phyloP scores from a whole-genome alignment of 1,140 invertebrate genomes.

The Ceratosolen fusciceps region DNA sequence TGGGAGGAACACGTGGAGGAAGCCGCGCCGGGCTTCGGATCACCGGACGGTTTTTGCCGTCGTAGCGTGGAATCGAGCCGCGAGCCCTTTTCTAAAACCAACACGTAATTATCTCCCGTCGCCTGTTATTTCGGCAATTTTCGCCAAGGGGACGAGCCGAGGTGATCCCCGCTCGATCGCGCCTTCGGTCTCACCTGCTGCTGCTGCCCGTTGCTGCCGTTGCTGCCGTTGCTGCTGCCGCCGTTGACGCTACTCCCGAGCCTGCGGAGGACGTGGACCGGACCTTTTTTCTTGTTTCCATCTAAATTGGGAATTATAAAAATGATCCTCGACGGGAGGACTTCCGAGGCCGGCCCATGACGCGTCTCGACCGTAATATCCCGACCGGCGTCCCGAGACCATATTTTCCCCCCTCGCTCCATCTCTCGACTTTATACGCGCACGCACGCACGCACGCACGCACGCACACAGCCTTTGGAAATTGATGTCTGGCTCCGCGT shows the following conservation, averaged over 20 bases:
- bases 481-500: conserved; percentile 7
- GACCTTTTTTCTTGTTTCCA: conserved; percentile 46
- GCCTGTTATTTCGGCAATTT: conserved; percentile 65
- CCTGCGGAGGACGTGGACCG: not conserved
- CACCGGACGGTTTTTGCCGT: conserved; percentile 51
- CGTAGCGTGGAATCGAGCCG: conserved; percentile 65
- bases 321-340: conserved; percentile 34
- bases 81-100: conserved; percentile 70
- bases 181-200: conserved; percentile 43
- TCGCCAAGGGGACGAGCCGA: conserved; percentile 44
- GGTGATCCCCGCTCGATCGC: conserved; percentile 31
- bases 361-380: conserved; percentile 13
- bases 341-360: conserved; percentile 2
- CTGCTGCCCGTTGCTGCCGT: not conserved
- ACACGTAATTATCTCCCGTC: conserved; percentile 70
- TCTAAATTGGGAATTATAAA: conserved; percentile 51
- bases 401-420: conserved; percentile 16
- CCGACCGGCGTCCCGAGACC: conserved; percentile 1
- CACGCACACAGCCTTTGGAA: conserved; percentile 24
- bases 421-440: conserved; percentile 1
- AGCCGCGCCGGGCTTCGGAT: conserved; percentile 41
- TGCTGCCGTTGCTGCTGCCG: conserved; percentile 26
- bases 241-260: not conserved
- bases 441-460: no score
- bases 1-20: conserved; percentile 35